Base-by-base conservation (phyloP, 2,113 vertebrate genomes). In the Zingel zingel region DNA sequence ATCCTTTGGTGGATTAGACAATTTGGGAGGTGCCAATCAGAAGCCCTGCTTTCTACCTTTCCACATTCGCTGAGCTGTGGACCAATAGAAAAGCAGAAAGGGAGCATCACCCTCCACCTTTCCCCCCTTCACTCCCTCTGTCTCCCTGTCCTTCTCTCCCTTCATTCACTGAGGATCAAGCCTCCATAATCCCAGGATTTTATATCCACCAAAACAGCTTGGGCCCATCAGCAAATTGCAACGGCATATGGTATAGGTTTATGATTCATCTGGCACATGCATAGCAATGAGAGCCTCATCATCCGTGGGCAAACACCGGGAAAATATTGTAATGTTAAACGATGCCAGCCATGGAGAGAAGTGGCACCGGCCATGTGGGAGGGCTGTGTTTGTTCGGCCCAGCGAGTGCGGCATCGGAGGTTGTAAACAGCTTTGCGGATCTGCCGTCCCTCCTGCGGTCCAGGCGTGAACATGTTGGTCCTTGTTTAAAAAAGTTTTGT, bases 151-250 rank as follows among this genome's bases (percentile, higher is more conserved):
- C 65, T 27, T 39, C 53, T 77, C 83, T 85, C 84, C 77, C 85
- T 86, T 87, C 92, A 92, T 95, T 96, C 97, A 95, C 95, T 67
- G 19, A 89, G 93, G 96, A 96, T 95, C 96, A 96, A 96, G 96
- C 95, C 93, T 96, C 93, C 91, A 81, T 98, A 99, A 99, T 99
- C 97, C 96, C 95, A 73, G 95, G 97, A 97, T 97, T 98, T 98
- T 96, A 94, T 96, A 98, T 96, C 97, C 96, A 95, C 96, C 95
- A 96, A 98, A 99, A 99, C 98, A 99, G 98, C 97, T 99, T 99
- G 98, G 98, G 94, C 97, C 97, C 98, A 99, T 99, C 98, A 99
- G 96, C 96, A 98, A 99, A 99, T 98, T 98, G 97, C 95, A 92
- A 93, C 83, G 97, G 95, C 98, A 99, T 99, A 99, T 98, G 98